Conservation (phyloP, 1,140 invertebrate species). For the Drosophila nasuta region DNA sequence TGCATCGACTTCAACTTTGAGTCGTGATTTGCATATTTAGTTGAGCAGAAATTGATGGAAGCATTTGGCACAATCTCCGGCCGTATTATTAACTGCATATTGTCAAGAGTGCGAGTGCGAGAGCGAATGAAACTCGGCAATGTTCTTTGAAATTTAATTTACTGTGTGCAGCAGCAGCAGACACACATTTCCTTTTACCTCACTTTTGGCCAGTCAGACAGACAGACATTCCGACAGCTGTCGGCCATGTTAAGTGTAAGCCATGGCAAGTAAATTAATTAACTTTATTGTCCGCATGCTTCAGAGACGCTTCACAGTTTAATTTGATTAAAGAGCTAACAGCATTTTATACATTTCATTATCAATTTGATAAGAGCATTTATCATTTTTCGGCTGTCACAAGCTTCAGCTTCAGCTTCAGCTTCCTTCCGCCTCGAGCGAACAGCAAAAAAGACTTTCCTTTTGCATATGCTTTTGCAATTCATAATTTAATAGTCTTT, state of each 20-base stretch:
- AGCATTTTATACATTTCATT: constrained; percentile 45
- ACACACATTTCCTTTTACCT: constrained; percentile 16
- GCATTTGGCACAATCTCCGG: constrained; percentile 20
- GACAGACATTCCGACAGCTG: constrained; percentile 9
- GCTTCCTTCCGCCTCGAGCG: no score
- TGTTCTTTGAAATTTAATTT: constrained; percentile 70
- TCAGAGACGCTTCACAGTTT: constrained; percentile 32
- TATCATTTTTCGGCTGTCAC: constrained; percentile 50
- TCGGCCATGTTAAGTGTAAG: constrained; percentile 42
- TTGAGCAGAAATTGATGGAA: constrained; percentile 42
- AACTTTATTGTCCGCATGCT: constrained; percentile 67
- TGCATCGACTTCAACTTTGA: background rate
- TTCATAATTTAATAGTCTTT: constrained; percentile 53
- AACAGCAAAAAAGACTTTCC: background rate
- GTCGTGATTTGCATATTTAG: constrained; percentile 75
- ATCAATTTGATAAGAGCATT: constrained; percentile 60
- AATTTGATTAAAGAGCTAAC: constrained; percentile 74
- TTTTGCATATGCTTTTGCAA: background rate
- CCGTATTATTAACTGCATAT: constrained; percentile 62
- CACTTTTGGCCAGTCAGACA: background rate
- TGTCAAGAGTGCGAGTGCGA: constrained; percentile 22
- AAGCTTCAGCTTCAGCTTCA: background rate
- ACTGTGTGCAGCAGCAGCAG: constrained; percentile 46
- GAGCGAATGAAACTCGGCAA: constrained; percentile 6
- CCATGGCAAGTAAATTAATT: constrained; percentile 71